Conservation (phyloP, 1,140 invertebrate genomes). For the Microplitis mediator region DNA sequence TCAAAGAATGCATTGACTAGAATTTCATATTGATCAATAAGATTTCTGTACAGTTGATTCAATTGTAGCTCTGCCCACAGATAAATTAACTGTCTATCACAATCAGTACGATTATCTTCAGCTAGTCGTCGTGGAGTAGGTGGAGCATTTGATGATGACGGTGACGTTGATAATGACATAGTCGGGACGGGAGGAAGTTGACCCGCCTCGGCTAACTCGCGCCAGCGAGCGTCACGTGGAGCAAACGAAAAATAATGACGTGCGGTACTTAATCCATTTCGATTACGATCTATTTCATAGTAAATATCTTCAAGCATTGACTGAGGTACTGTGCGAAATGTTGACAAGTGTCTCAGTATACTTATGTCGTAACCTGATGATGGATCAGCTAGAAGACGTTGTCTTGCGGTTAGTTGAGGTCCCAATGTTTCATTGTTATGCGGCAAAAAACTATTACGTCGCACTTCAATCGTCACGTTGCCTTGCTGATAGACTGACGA, state of each 20-base stretch:
- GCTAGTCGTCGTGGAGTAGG: slow-evolving; percentile 30
- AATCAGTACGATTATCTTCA: slow-evolving; percentile 46
- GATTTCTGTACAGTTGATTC: slow-evolving; percentile 50
- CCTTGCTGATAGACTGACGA: slow-evolving; percentile 28
- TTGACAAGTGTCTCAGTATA: no score
- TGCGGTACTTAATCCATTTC: no score
- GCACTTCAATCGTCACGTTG: slow-evolving; percentile 38
- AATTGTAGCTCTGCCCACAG: neutral
- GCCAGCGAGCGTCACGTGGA: no score
- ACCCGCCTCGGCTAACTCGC: no score
- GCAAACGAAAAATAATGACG: no score
- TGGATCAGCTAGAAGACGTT: neutral
- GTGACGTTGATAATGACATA: neutral
- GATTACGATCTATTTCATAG: no score
- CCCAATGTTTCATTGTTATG: slow-evolving; percentile 15
- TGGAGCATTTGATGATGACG: neutral
- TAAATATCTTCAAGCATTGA: no score
- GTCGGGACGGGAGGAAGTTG: no score
- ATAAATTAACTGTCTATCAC: neutral
- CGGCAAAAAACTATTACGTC: slow-evolving; percentile 39
- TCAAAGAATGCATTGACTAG: slow-evolving; percentile 62
- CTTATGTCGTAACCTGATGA: no score
- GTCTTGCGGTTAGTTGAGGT: neutral
- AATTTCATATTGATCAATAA: slow-evolving; percentile 62
- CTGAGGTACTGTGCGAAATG: no score